phyloP scores from a whole-genome alignment of 2,888 invertebrate genomes.

The Archips xylosteana region DNA sequence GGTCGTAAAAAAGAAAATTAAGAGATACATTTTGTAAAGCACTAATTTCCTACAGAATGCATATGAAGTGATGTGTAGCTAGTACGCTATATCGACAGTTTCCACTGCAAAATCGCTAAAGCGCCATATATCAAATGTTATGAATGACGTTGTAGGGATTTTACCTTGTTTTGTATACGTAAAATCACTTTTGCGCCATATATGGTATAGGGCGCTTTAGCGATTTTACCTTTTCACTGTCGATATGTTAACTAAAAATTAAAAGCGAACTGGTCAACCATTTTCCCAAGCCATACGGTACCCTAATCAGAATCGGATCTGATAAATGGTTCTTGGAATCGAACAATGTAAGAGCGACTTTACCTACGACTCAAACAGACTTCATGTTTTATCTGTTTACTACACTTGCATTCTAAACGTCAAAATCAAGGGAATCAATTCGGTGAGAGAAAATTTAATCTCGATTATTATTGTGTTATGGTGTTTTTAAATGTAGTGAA shows the following conservation, averaged over 20 bases:
- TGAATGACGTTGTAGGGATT: too few species aligned
- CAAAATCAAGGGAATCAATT: slow-evolving; percentile 21
- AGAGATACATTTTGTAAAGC: too few species aligned
- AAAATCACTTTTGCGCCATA: too few species aligned
- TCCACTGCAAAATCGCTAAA: too few species aligned
- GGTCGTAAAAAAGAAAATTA: too few species aligned
- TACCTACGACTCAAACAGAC: slow-evolving; percentile 16
- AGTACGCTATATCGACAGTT: too few species aligned
- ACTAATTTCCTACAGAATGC: too few species aligned
- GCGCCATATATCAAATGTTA: too few species aligned
- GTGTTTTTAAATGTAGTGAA: neutral
- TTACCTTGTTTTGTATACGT: too few species aligned
- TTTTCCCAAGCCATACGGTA: neutral
- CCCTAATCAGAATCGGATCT: slow-evolving; percentile 3
- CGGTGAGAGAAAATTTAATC: slow-evolving; percentile 2
- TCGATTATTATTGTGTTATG: slow-evolving; percentile 8
- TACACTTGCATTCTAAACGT: slow-evolving; percentile 17
- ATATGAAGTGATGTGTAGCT: too few species aligned
- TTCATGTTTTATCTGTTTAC: slow-evolving; percentile 22
- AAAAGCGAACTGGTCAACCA: neutral
- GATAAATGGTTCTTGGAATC: neutral
- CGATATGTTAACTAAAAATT: neutral
- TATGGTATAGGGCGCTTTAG: too few species aligned
- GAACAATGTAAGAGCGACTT: neutral
- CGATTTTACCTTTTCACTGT: too few species aligned